Conservation (phyloP, 2,113 vertebrate genomes). For the Potamarius usumacintae region DNA sequence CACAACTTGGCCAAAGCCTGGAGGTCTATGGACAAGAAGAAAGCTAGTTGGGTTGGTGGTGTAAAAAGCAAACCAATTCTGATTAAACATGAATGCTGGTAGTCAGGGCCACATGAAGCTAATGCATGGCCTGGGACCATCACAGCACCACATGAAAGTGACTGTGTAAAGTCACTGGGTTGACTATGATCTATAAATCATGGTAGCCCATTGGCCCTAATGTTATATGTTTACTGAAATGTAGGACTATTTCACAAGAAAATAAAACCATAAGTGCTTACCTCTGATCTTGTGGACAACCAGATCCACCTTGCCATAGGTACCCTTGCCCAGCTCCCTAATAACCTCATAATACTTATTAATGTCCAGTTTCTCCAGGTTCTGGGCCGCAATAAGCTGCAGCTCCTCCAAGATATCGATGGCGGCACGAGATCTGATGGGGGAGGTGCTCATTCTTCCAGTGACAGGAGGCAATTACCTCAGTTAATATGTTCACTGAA, state of each 20-base stretch:
- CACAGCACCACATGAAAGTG: background rate
- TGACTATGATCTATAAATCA: background rate
- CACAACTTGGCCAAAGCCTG: background rate
- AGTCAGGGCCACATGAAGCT: background rate
- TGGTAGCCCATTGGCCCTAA: background rate
- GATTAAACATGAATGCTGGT: background rate
- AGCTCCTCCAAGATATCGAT: constrained; percentile 77
- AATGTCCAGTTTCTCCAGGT: constrained; percentile 76
- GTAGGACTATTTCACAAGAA: background rate
- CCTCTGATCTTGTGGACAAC: constrained; percentile 77
- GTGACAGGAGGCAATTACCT: constrained; percentile 19
- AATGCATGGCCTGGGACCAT: background rate
- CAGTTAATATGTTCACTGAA: constrained; percentile 50
- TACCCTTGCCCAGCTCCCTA: constrained; percentile 79
- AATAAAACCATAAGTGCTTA: constrained; percentile 41
- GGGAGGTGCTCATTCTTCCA: constrained; percentile 69
- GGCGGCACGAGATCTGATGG: constrained; percentile 62
- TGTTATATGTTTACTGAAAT: no score
- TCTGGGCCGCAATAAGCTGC: constrained; percentile 75
- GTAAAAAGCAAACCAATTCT: background rate
- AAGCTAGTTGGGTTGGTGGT: background rate
- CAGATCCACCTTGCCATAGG: constrained; percentile 79
- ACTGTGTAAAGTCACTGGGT: background rate
- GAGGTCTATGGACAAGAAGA: background rate
- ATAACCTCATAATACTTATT: constrained; percentile 77